Evolutionary conservation across 2,797 vertebrate genomes (phyloP).

Genomic region (Coranthus polyacanthus): DNA sequence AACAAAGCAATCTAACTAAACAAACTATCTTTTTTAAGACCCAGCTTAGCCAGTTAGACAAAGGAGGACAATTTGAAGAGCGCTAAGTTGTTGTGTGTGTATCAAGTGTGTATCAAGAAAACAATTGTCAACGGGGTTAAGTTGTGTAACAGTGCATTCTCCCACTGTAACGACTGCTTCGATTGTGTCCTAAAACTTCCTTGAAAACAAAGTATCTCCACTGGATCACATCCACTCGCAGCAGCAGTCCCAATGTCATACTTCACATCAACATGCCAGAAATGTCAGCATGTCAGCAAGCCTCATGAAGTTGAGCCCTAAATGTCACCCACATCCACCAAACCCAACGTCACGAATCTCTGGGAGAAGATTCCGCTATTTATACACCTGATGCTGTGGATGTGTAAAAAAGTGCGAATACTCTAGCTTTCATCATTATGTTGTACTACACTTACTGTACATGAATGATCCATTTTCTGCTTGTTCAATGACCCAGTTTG

Average conservation of each 20-base stretch:
- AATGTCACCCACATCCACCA: constrained; percentile 5
- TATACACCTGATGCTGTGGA: background rate
- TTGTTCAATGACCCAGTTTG: constrained; percentile 6
- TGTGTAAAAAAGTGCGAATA: background rate
- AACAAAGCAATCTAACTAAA: background rate
- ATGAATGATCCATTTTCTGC: constrained; percentile 4
- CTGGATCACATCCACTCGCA: constrained; percentile 33
- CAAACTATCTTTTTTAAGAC: constrained; percentile 1
- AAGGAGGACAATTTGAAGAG: constrained; percentile 1
- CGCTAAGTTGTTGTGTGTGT: constrained; percentile 2
- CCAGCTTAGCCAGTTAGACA: background rate
- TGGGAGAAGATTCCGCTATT: background rate
- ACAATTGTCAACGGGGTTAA: background rate
- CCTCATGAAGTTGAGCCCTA: background rate
- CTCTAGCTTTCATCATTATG: background rate
- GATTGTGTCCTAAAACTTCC: constrained; percentile 66
- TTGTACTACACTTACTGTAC: background rate
- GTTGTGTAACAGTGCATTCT: background rate
- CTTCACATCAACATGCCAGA: background rate
- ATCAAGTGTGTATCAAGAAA: constrained; percentile 4
- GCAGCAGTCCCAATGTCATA: constrained; percentile 3
- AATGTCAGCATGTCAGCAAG: background rate
- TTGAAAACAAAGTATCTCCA: constrained; percentile 51
- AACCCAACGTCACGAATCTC: background rate
- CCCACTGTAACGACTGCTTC: constrained; percentile 1